phyloP scores from a whole-genome alignment of 1,140 invertebrate species.

The Musca domestica region DNA sequence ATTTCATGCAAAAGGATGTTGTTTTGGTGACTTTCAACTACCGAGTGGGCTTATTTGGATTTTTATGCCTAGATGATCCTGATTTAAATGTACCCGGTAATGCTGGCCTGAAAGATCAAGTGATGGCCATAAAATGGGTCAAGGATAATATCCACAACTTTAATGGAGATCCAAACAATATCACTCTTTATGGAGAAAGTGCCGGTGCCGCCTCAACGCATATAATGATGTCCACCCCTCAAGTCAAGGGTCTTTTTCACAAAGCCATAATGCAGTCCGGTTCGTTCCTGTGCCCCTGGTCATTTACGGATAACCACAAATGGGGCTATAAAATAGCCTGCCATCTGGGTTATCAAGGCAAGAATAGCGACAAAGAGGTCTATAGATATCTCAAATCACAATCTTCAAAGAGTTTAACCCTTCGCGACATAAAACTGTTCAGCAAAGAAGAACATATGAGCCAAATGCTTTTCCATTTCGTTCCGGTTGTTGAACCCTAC shows the following conservation, averaged over 20 bases:
- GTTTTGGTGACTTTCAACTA: slow-evolving; percentile 56
- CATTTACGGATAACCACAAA: slow-evolving; percentile 34
- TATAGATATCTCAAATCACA: slow-evolving; percentile 31
- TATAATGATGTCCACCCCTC: slow-evolving; percentile 57
- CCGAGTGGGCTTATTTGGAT: slow-evolving; percentile 59
- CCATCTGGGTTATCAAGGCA: slow-evolving; percentile 34
- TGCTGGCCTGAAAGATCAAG: slow-evolving; percentile 60
- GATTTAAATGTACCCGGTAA: slow-evolving; percentile 57
- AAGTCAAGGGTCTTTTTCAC: slow-evolving; percentile 54
- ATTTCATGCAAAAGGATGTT: slow-evolving; percentile 58
- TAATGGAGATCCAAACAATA: slow-evolving; percentile 45
- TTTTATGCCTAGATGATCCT: slow-evolving; percentile 56
- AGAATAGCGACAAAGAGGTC: slow-evolving; percentile 30
- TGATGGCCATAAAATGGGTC: slow-evolving; percentile 51
- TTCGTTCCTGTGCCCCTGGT: slow-evolving; percentile 56
- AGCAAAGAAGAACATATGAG: slow-evolving; percentile 37
- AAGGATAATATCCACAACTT: slow-evolving; percentile 43
- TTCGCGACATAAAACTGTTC: slow-evolving; percentile 25
- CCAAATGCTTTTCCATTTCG: slow-evolving; percentile 42
- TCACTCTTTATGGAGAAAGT: slow-evolving; percentile 51
- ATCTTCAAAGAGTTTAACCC: slow-evolving; percentile 13
- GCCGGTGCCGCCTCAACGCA: slow-evolving; percentile 54
- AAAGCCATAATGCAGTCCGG: slow-evolving; percentile 58
- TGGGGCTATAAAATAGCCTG: slow-evolving; percentile 32
- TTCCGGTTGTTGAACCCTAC: slow-evolving; percentile 45